Percentiles rank a stretch among this genome's conserved stretches.
phyloP scores from a whole-genome alignment of 1,140 invertebrate genomes.

The Bombyx mori region ASM3026992v2 NC_085129.1:6179001-6179500 shows the following conservation, averaged over 20 bases:
- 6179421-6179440: slow-evolving; percentile 80
- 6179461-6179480: slow-evolving; percentile 79
- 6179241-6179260: slow-evolving; percentile 61
- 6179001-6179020: slow-evolving; percentile 60
- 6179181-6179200: slow-evolving; percentile 67
- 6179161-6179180: slow-evolving; percentile 63
- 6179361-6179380: slow-evolving; percentile 62
- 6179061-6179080: slow-evolving; percentile 59
- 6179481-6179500: slow-evolving; percentile 80
- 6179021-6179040: slow-evolving; percentile 61
- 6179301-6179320: slow-evolving; percentile 88
- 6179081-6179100: slow-evolving; percentile 66
- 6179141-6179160: slow-evolving; percentile 62
- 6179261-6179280: slow-evolving; percentile 86
- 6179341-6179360: slow-evolving; percentile 73
- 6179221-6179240: slow-evolving; percentile 50
- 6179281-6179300: slow-evolving; percentile 84
- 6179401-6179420: slow-evolving; percentile 82
- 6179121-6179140: slow-evolving; percentile 64
- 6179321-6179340: slow-evolving; percentile 90
- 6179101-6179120: slow-evolving; percentile 63
- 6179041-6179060: slow-evolving; percentile 63
- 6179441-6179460: slow-evolving; percentile 82
- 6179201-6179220: slow-evolving; percentile 56
- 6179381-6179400: slow-evolving; percentile 78